Conservation (phyloP, 2,113 vertebrate genomes). For the Ophthalmolycus amberensis region DNA sequence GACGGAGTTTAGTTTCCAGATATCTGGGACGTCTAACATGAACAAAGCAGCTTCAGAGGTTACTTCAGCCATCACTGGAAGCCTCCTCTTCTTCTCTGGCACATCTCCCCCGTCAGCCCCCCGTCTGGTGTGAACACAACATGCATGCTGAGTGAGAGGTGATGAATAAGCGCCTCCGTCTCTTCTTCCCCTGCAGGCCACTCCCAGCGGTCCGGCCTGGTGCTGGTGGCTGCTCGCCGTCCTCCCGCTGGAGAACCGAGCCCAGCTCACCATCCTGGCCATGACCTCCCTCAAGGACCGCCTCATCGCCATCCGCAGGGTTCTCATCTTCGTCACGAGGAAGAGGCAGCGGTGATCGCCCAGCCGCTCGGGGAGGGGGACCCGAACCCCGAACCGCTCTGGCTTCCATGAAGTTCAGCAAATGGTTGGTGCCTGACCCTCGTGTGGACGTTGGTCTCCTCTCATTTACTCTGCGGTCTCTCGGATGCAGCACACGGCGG, state of each 20-base stretch:
- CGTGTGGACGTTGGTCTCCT: background rate
- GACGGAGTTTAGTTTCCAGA: too few species aligned
- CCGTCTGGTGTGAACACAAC: too few species aligned
- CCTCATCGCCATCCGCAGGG: constrained; percentile 88
- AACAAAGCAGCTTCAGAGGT: too few species aligned
- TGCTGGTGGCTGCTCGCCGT: constrained; percentile 95
- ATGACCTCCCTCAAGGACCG: constrained; percentile 92
- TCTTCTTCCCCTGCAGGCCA: constrained; percentile 77
- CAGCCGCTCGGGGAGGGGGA: background rate
- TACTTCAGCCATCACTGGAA: too few species aligned
- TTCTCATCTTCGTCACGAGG: constrained; percentile 90
- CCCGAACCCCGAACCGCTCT: background rate
- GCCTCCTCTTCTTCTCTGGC: too few species aligned
- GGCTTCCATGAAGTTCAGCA: constrained; percentile 55
- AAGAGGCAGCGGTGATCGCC: constrained; percentile 87
- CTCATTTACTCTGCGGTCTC: background rate
- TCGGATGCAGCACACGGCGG: background rate
- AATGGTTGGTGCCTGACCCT: background rate
- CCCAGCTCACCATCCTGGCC: constrained; percentile 91
- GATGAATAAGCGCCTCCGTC: too few species aligned
- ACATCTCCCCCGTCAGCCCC: too few species aligned
- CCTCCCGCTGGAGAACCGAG: constrained; percentile 89
- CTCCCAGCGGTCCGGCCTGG: constrained; percentile 91
- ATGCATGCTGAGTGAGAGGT: too few species aligned
- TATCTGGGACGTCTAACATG: too few species aligned